A percentile compares a stretch with the other conserved stretches of the same genome.
phyloP scores from a whole-genome alignment of 2,797 vertebrate genomes.

The Caiman crocodilus region DNA sequence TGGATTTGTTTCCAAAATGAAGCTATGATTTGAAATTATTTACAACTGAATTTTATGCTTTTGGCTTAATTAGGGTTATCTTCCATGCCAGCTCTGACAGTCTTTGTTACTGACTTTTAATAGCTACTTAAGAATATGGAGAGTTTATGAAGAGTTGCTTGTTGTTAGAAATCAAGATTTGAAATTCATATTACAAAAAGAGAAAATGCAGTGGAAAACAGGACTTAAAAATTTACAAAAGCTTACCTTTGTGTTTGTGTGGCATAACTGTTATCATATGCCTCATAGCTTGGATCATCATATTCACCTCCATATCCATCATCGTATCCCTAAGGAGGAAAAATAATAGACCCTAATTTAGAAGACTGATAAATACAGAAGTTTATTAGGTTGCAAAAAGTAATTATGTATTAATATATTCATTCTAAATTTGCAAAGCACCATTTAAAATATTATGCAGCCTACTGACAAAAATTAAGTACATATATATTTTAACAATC shows the following conservation, averaged over 20 bases:
- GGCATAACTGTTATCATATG: constrained; percentile 92
- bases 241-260: constrained; percentile 93
- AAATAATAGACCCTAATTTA: constrained; percentile 42
- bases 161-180: not conserved
- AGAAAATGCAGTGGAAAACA: not conserved
- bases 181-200: not conserved
- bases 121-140: not conserved
- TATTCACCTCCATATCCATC: constrained; percentile 96
- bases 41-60: not conserved
- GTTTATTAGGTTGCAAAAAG: constrained; percentile 5
- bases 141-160: not conserved
- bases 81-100: not conserved
- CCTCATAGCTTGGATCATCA: constrained; percentile 93
- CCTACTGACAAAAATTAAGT: not conserved
- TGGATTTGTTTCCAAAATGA: not conserved
- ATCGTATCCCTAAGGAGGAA: constrained; percentile 89
- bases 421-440: not conserved
- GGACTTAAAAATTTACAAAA: not conserved
- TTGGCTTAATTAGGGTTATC: not conserved
- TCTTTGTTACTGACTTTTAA: not conserved
- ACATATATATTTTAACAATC: not conserved
- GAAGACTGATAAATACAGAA: constrained; percentile 32
- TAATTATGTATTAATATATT: not conserved
- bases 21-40: not conserved
- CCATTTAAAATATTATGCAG: not conserved